A percentile compares a stretch with the other conserved stretches of the same genome.
phyloP scores from a whole-genome alignment of 2,113 vertebrate species.

The Alaudala cheleensis region DNA sequence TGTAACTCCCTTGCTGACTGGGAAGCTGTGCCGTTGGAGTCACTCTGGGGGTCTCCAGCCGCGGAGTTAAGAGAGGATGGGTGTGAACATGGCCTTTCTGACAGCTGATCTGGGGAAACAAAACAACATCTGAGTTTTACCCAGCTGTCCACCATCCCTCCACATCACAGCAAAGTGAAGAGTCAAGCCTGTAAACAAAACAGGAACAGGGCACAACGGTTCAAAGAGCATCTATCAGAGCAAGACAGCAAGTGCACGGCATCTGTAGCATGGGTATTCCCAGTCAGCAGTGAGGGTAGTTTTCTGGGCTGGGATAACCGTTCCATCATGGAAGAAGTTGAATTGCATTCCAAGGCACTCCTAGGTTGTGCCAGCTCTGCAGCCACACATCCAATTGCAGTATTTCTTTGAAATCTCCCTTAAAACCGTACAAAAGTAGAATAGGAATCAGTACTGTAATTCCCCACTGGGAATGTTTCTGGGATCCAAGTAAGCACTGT shows the following conservation, averaged over 20 bases:
- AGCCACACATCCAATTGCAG: not conserved
- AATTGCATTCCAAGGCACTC: not conserved
- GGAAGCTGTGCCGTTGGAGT: constrained; percentile 43
- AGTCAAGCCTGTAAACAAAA: not conserved
- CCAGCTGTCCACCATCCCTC: not conserved
- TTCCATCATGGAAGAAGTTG: not conserved
- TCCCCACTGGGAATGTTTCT: not conserved
- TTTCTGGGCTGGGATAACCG: not conserved
- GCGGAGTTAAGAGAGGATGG: constrained; percentile 75
- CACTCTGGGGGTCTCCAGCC: constrained; percentile 70
- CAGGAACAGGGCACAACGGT: not conserved
- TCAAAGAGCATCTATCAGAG: not conserved
- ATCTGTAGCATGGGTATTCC: not conserved
- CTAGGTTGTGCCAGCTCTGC: not conserved
- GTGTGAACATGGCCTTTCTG: constrained; percentile 83
- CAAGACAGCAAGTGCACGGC: not conserved
- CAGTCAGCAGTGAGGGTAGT: not conserved
- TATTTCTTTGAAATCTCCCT: not conserved
- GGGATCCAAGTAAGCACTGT: not conserved
- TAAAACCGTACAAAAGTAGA: not conserved
- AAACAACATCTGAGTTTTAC: not conserved
- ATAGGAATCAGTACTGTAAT: not conserved
- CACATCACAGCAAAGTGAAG: not conserved
- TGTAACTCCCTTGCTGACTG: constrained; percentile 60
- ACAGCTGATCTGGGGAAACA: constrained; percentile 76